Evolutionary conservation across 2,888 invertebrate species (phyloP).

Genomic region (Nematopogon swammerdamellus): DNA sequence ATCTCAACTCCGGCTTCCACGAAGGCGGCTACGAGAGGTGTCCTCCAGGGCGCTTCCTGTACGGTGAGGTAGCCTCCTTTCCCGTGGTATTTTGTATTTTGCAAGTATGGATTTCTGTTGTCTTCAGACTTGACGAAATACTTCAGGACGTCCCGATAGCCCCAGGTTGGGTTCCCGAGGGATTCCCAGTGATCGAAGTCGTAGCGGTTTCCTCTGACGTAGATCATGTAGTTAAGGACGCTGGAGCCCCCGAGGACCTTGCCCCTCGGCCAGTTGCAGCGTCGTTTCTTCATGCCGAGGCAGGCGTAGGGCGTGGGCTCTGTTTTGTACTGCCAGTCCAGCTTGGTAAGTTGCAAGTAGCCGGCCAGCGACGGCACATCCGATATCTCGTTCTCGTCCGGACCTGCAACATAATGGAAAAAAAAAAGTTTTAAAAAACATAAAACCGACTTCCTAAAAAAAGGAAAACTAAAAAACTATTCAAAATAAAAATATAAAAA

Average conservation of each 20-base stretch:
- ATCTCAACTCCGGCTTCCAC: slow-evolving; percentile 78
- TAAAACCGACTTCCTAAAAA: too few relatives aligned
- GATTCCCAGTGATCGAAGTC: slow-evolving; percentile 91
- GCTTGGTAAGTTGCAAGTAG: slow-evolving; percentile 78
- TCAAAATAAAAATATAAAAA: too few relatives aligned
- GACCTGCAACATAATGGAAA: slow-evolving; percentile 51
- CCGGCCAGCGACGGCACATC: slow-evolving; percentile 86
- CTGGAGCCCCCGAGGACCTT: slow-evolving; percentile 88
- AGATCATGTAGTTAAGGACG: slow-evolving; percentile 87
- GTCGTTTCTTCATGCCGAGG: slow-evolving; percentile 74
- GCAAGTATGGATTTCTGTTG: slow-evolving; percentile 80
- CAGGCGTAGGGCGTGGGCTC: slow-evolving; percentile 80
- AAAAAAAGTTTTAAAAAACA: too few relatives aligned
- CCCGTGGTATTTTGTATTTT: slow-evolving; percentile 65
- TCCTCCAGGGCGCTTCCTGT: slow-evolving; percentile 82
- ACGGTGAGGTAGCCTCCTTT: slow-evolving; percentile 73
- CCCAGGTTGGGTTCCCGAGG: slow-evolving; percentile 86
- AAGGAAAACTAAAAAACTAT: too few relatives aligned
- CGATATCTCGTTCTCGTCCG: slow-evolving; percentile 83
- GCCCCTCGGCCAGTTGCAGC: slow-evolving; percentile 87
- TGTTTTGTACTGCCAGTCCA: slow-evolving; percentile 90
- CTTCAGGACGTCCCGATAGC: slow-evolving; percentile 75
- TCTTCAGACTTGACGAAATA: slow-evolving; percentile 92
- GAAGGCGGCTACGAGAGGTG: slow-evolving; percentile 78
- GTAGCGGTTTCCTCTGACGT: slow-evolving; percentile 76